Base-by-base conservation (phyloP, 1,140 invertebrate genomes). In the Heliconius hewitsoni region DNA sequence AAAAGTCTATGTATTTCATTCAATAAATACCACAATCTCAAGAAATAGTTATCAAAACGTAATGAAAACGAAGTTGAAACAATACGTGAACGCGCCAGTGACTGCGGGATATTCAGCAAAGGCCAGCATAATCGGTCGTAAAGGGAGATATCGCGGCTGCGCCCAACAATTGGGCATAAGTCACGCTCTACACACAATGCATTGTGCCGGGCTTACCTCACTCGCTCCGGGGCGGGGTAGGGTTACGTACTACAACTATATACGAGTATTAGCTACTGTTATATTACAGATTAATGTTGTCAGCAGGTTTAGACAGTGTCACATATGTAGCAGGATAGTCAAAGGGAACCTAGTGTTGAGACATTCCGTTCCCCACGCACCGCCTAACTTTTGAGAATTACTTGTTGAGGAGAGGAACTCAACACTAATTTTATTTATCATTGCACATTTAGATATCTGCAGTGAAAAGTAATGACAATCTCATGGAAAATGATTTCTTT, bases 161-260 rank as follows among this genome's bases (percentile, higher is more conserved):
- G 74, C 1, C 50, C 80, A 78, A 82, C 81, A 82, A 82, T 79
- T 79, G 80, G 77, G 82, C 77, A 81, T 81, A 83, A 79, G 79
- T 81, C 82, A 83, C 82, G 80, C 72, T 46, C 71, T 74, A 80
- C 77, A 57, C 72, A 83, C 82, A 83, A 83, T 83, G 75, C 60
- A 42, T 27, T 18, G 72, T 73, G 50, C 50, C 42, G 72, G 30
- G 18, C 18, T 71, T 37, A 71, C 70, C 30, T 71, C 34, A 18
- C 27, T 37, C 27, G 34, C 34, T 1, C 5, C 34, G 34, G 8
- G 16, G 37, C 8, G 19, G 30, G 5, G 23, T 19, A 72, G 71
- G 71, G 71, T 8, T 11, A n/a, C 70, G 13, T n/a, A 11, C 9
- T 72, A 30, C 60, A 0, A 0, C 30, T 30, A 30, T 30, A 30